Evolutionary conservation across 2,797 vertebrate species (phyloP).

Genomic region (Phrynocephalus forsythii): DNA sequence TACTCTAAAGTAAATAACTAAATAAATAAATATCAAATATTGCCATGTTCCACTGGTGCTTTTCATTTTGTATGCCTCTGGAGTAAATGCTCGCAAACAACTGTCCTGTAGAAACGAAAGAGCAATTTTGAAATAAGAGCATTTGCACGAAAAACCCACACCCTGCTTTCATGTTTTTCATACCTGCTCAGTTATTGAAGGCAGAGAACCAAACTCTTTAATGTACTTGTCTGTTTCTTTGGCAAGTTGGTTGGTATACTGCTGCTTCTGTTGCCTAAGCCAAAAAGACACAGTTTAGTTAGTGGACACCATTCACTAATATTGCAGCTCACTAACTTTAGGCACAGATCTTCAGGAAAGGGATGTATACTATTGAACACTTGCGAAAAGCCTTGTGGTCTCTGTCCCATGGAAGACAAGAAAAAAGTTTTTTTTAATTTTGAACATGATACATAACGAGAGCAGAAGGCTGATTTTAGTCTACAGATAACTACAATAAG

Average conservation of each 20-base stretch:
- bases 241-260: slow-evolving; percentile 91
- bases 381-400: not conserved
- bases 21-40: not conserved
- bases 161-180: slow-evolving; percentile 11
- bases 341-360: not conserved
- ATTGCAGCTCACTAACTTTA: not conserved
- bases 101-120: not conserved
- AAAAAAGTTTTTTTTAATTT: not conserved
- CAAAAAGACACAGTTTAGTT: slow-evolving; percentile 56
- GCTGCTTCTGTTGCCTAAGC: slow-evolving; percentile 91
- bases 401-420: not conserved
- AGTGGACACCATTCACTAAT: not conserved
- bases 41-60: not conserved
- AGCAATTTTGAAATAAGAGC: not conserved
- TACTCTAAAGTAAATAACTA: too few species aligned
- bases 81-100: not conserved
- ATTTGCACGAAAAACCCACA: not conserved
- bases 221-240: slow-evolving; percentile 94
- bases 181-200: slow-evolving; percentile 92
- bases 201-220: slow-evolving; percentile 90
- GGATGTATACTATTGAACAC: not conserved
- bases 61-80: not conserved
- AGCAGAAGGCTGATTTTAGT: too few species aligned
- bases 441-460: too few species aligned
- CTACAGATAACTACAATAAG: too few species aligned